Evolutionary conservation across 92 coral and sea anemone species (phyloP), one percentile per base, ranked within the genome.

Genomic region (Ricordea florida): DNA sequence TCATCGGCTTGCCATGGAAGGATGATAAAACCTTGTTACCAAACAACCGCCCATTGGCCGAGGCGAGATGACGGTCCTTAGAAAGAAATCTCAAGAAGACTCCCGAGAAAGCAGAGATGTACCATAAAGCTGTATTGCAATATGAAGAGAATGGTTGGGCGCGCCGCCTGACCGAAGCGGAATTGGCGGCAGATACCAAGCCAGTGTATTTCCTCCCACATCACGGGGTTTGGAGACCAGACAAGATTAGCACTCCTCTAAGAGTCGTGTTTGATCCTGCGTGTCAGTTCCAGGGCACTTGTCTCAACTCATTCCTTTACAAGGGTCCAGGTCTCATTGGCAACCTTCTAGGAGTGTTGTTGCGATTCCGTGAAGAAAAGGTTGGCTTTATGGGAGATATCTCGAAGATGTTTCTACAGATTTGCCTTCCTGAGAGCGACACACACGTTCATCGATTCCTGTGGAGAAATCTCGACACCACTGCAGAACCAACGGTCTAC

Each of bases 281-380:
- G 5, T 34, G 75, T 15, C 62, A 31, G 4, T 76, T 31, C 22
- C 63, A 46, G 5, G 66, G 75, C 20, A 53, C 23, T 15, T 76
- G 63, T 16, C 15, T 76, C 32, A 76, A 76, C 60, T 76, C 83
- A 37, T 76, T 76, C 28, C 42, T 76, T 1, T 38, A 23, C 55
- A 76, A 76, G 28, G 75, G 81, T 10, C 81, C 87, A 3, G 42
- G 81, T 20, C 58, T 81, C 23, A 72, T 81, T 32, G 87, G 87
- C 6, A 81, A 73, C 22, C 43, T 81, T 38, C 62, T 81, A 4
- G 86, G 80, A 23, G 76, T 72, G 21, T 23, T 73, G 23, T 16
- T 81, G 10, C 81, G 61, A 18, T 81, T 81, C 17, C 76, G 81
- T 3, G 81, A 71, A 23, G 87, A 81, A 14, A 74, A 6, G 4